Evolutionary conservation across 2,888 invertebrate species (phyloP).

Genomic region (Hymenopus coronatus): DNA sequence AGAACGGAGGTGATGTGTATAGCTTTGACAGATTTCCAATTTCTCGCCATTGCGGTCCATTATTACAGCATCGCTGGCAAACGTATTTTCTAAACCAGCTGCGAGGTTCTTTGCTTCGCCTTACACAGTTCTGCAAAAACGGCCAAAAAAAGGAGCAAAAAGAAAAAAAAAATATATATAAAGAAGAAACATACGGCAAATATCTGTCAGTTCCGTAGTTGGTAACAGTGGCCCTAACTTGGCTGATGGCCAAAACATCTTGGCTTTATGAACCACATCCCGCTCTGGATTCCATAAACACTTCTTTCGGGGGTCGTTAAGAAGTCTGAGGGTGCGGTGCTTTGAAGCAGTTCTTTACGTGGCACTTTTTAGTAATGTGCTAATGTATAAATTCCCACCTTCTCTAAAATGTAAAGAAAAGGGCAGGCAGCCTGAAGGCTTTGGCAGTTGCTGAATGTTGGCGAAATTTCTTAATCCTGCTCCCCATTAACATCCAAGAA

Average conservation of each 20-base stretch:
- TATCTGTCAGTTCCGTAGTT: background rate
- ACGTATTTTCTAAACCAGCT: background rate
- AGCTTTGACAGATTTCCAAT: background rate
- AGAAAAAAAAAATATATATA: background rate
- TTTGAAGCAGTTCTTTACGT: background rate
- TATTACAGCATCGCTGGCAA: background rate
- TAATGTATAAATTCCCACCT: background rate
- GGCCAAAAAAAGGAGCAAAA: background rate
- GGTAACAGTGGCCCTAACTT: background rate
- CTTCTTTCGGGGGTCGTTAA: background rate
- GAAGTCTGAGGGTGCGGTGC: background rate
- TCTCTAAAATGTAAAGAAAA: too few species aligned
- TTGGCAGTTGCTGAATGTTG: too few species aligned
- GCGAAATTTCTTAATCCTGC: too few species aligned
- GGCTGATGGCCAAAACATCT: background rate
- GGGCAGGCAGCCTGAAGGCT: too few species aligned
- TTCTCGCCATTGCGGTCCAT: background rate
- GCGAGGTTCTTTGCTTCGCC: background rate
- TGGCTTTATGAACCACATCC: background rate
- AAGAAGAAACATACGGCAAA: background rate
- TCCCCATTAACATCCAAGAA: too few species aligned
- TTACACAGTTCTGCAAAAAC: background rate
- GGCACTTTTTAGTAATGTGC: too few species aligned
- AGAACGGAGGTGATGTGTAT: background rate
- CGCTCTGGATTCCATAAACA: background rate